Evolutionary conservation across 30 jellyfish, hydroid and myxozoan genomes (phyloP).

Genomic region (Catostylus mosaicus): DNA sequence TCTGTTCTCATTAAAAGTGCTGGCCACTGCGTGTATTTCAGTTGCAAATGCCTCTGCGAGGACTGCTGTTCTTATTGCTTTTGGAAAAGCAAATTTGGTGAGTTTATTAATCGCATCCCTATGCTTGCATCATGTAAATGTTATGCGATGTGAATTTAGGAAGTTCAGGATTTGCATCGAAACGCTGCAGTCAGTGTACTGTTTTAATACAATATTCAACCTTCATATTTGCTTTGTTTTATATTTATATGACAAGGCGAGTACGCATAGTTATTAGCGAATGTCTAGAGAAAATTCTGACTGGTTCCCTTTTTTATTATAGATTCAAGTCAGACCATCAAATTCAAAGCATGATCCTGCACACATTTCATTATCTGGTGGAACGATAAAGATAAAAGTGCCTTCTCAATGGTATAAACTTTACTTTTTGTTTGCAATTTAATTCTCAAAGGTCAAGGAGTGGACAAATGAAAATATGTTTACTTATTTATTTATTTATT

Average conservation of each 20-base stretch:
- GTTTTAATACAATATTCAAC: too few species aligned
- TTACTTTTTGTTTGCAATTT: too few species aligned
- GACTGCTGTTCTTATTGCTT: conserved; percentile 98
- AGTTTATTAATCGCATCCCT: not conserved
- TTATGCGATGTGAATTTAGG: too few species aligned
- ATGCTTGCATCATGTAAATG: too few species aligned
- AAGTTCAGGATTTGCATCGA: too few species aligned
- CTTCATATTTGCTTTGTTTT: not conserved
- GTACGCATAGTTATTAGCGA: too few species aligned
- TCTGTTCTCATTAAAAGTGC: conserved; percentile 91
- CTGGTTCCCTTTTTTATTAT: not conserved
- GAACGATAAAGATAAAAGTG: conserved; percentile 65
- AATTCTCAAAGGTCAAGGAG: too few species aligned
- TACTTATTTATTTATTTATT: too few species aligned
- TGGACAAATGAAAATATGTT: too few species aligned
- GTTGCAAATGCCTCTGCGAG: conserved; percentile 90
- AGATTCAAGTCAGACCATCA: conserved; percentile 93
- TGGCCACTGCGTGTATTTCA: conserved; percentile 93
- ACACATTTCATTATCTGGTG: conserved; percentile 41
- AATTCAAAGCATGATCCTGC: conserved; percentile 69
- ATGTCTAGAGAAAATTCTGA: not conserved
- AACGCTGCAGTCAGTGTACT: too few species aligned
- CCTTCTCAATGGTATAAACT: conserved; percentile 91
- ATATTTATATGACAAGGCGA: too few species aligned
- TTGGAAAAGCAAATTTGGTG: conserved; percentile 95